Percentiles rank a stretch among this genome's conserved stretches.
Conservation (phyloP, 2,797 vertebrate species). For the Anabacerthia variegaticeps region DNA sequence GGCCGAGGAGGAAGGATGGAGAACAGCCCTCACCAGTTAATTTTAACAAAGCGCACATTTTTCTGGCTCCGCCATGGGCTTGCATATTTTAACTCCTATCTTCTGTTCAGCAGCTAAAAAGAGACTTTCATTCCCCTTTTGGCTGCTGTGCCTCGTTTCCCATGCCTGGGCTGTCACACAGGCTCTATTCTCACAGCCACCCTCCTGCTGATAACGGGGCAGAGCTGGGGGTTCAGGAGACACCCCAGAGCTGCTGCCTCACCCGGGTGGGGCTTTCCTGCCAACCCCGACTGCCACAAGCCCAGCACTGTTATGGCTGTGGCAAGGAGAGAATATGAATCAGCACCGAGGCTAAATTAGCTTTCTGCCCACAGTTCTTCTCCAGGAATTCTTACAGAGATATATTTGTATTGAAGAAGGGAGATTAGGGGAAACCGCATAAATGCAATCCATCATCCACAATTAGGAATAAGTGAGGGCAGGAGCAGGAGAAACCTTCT, state of each 20-base stretch:
- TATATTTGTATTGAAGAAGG: slow-evolving; percentile 17
- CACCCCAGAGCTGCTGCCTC: neutral
- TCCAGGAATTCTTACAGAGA: slow-evolving; percentile 6
- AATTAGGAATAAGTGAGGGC: neutral
- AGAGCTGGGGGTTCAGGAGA: neutral
- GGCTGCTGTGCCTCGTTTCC: slow-evolving; percentile 29
- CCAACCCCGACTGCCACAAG: neutral
- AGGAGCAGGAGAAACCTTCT: neutral
- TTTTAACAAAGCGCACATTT: slow-evolving; percentile 55
- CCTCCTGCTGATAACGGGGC: neutral
- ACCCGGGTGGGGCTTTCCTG: neutral
- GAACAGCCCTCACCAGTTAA: slow-evolving; percentile 28
- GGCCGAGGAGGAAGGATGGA: slow-evolving; percentile 11
- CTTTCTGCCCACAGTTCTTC: slow-evolving; percentile 39
- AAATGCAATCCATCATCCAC: slow-evolving; percentile 19
- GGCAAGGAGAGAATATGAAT: neutral
- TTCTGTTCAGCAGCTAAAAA: slow-evolving; percentile 67
- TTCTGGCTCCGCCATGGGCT: slow-evolving; percentile 10
- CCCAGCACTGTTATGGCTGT: neutral
- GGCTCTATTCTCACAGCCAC: slow-evolving; percentile 47
- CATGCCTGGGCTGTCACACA: slow-evolving; percentile 51
- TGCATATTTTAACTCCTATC: slow-evolving; percentile 70
- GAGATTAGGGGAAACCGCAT: neutral
- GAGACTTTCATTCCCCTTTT: slow-evolving; percentile 68
- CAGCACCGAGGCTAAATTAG: neutral